Percentiles rank a stretch among this genome's conserved stretches.
Evolutionary conservation across 2,797 vertebrate species (phyloP).

Genomic region (Microtus agrestis): DNA sequence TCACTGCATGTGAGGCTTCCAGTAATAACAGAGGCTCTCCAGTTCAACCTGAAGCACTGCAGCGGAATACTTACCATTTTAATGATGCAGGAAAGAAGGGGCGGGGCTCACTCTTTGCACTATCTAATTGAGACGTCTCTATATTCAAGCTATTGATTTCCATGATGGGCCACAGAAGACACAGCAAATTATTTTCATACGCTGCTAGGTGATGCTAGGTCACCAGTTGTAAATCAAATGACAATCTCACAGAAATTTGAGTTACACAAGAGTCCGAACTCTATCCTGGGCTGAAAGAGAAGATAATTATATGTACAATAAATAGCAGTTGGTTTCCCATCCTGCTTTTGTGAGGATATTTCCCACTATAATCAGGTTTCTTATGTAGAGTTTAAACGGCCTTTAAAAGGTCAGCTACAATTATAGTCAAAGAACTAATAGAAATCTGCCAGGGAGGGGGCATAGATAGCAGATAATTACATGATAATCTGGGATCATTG

Average conservation of each 20-base stretch:
- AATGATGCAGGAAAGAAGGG: constrained; percentile 24
- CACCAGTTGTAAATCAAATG: constrained; percentile 68
- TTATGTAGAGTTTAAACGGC: constrained; percentile 1
- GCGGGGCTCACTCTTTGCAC: constrained; percentile 12
- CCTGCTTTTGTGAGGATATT: constrained; percentile 55
- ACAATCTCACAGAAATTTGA: constrained; percentile 57
- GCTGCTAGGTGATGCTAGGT: constrained; percentile 32
- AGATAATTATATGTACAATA: constrained; percentile 76
- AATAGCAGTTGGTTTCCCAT: constrained; percentile 48
- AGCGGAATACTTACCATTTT: constrained; percentile 49
- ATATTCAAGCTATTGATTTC: constrained; percentile 61
- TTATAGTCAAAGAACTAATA: constrained; percentile 61
- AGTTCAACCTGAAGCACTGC: background rate
- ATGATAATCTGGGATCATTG: constrained; percentile 57
- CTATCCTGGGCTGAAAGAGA: constrained; percentile 47
- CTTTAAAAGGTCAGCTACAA: constrained; percentile 67
- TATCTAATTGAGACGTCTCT: constrained; percentile 60
- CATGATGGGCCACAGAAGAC: background rate
- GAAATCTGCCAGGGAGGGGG: background rate
- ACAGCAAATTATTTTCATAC: constrained; percentile 72
- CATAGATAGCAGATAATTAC: constrained; percentile 41
- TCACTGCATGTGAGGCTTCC: constrained; percentile 9
- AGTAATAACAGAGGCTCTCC: constrained; percentile 24
- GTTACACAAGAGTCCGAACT: background rate
- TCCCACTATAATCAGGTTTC: constrained; percentile 25